Percentiles rank a stretch among this genome's conserved stretches.
Evolutionary conservation across 1,140 invertebrate genomes (phyloP).

Genomic region (Acromyrmex charruanus): DNA sequence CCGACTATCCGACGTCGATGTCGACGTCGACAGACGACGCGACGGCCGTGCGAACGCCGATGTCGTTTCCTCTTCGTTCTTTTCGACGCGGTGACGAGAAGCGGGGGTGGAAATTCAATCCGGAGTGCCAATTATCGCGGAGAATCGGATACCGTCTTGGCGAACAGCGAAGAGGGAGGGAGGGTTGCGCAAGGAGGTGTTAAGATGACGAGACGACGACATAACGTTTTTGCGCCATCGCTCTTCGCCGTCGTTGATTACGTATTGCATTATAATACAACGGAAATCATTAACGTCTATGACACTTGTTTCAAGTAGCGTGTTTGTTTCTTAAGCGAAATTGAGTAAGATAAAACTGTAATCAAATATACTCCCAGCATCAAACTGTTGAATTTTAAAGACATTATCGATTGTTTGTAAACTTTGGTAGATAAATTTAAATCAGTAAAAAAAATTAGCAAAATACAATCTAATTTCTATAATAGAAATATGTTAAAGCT

Average conservation of each 20-base stretch:
- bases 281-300: conserved; percentile 52
- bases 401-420: too few relatives aligned
- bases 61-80: conserved; percentile 59
- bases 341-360: not conserved
- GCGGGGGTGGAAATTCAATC: conserved; percentile 72
- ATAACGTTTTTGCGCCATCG: conserved; percentile 41
- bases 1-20: conserved; percentile 32
- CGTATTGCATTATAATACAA: conserved; percentile 55
- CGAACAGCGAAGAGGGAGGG: not conserved
- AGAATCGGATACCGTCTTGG: conserved; percentile 70
- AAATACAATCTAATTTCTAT: too few relatives aligned
- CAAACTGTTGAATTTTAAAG: too few relatives aligned
- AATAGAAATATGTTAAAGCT: too few relatives aligned
- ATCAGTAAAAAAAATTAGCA: too few relatives aligned
- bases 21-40: conserved; percentile 48
- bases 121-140: conserved; percentile 75
- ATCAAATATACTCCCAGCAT: not conserved
- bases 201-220: conserved; percentile 42
- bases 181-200: not conserved
- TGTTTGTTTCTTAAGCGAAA: not conserved
- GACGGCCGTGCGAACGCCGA: conserved; percentile 56
- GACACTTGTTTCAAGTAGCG: conserved; percentile 12
- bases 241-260: conserved; percentile 23
- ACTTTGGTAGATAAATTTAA: too few relatives aligned
- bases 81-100: conserved; percentile 38